Base-by-base conservation (phyloP, 2,888 invertebrate genomes). In the Eucriotettix oculatus region DNA sequence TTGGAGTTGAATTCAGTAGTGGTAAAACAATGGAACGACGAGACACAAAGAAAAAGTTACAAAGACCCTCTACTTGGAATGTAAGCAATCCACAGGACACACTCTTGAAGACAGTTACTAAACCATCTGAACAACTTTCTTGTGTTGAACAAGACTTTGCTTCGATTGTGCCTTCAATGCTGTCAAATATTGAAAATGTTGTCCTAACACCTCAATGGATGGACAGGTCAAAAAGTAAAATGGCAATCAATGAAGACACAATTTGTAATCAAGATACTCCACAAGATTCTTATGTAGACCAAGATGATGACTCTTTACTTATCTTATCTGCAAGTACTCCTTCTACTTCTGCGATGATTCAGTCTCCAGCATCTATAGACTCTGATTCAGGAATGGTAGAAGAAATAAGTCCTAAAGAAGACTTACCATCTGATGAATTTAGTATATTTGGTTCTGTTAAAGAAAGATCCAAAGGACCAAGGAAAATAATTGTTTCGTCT, bases 391-490 rank as follows among this genome's bases (percentile, higher is more conserved):
- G 52, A 48, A 14, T 57, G 16, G 57, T 40, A 48, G 57, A 57
- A 14, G 54, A 58, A 42, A 54, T 58, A 42, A 58, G 58, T 42
- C 54, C 58, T 10, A 54, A 29, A 41, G 42, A 41, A 40, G 42
- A 53, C 10, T 48, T 14, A 14, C 14, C n/a, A 14, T n/a, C 12
- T 14, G n/a, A 48, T 48, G 59, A 58, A n/a, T 57, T 59, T 16
- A 64, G 62, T 10, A 66, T 65, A 44, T 65, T 65, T 60, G 65
- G 65, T 16, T 65, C 65, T 29, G 66, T 65, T 1, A 66, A 66
- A 53, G 62, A 63, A 60, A 58, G 65, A 54, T 57, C 61, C 43
- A 65, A 61, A 41, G 60, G 53, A 54, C 61, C 61, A 1, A 61
- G 64, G 29, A 65, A 65, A 62, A 60, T 63, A 10, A 55, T 65